Evolutionary conservation across 2,888 invertebrate species (phyloP).

Genomic region (Drosophila sordidapex): DNA sequence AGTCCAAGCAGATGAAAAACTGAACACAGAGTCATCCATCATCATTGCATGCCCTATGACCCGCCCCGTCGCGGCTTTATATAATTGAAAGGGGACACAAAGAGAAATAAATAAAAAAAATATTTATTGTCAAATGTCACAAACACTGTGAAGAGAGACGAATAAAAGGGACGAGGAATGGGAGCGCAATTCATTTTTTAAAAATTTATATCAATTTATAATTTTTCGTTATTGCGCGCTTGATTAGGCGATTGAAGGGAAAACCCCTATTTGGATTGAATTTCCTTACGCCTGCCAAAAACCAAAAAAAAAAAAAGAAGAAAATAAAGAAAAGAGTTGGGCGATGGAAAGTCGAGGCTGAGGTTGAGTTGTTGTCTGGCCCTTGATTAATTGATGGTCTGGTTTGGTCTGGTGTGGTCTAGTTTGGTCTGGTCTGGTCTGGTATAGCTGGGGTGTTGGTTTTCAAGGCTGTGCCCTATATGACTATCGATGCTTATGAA

Average conservation of each 20-base stretch:
- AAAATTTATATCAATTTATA: conserved; percentile 79
- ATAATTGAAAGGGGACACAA: conserved; percentile 50
- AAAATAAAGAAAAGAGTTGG: conserved; percentile 62
- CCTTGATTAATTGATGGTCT: conserved; percentile 69
- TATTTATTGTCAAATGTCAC: conserved; percentile 76
- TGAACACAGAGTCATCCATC: conserved; percentile 73
- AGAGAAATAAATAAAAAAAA: conserved; percentile 53
- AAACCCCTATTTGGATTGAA: conserved; percentile 53
- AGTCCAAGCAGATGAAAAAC: conserved; percentile 64
- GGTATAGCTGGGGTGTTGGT: conserved; percentile 21
- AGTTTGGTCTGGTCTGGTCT: conserved; percentile 21
- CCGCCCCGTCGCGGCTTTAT: conserved; percentile 37
- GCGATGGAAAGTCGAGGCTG: conserved; percentile 32
- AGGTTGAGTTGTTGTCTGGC: conserved; percentile 50
- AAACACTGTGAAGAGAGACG: conserved; percentile 48
- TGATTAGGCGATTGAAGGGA: conserved; percentile 64
- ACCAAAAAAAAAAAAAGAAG: background rate
- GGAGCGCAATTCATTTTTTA: conserved; percentile 70
- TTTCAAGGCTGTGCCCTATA: conserved; percentile 64
- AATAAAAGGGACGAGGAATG: conserved; percentile 26
- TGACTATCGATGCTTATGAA: conserved; percentile 37
- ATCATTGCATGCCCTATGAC: conserved; percentile 68
- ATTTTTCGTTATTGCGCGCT: conserved; percentile 68
- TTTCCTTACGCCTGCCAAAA: conserved; percentile 30
- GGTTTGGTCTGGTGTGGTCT: conserved; percentile 2